A percentile compares a stretch with the other conserved stretches of the same genome.
These are phyloP conservation scores for Minunthozetes semirufus DNA, from an alignment of 2,888 invertebrate genomes.

Conservation along the genomic window DNA sequence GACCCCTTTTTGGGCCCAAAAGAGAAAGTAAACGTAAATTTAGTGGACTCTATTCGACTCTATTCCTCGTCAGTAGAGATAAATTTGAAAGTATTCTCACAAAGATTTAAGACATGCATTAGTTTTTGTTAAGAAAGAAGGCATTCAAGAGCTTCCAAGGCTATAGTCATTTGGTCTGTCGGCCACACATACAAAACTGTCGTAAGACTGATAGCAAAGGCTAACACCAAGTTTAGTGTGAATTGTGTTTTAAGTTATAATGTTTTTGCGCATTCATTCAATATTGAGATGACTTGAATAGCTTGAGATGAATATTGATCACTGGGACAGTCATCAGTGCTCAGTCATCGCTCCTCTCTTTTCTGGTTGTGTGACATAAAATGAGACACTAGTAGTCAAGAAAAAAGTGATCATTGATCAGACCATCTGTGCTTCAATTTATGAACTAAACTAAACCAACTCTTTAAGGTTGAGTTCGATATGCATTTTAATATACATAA, in stretches of 20 bases:
- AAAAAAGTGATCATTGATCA: constrained; percentile 1
- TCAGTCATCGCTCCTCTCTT: constrained; percentile 1
- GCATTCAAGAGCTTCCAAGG: neutral
- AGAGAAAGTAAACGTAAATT: constrained; percentile 19
- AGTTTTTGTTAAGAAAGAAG: neutral
- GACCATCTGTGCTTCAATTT: constrained; percentile 13
- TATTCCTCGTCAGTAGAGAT: neutral
- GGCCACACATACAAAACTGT: neutral
- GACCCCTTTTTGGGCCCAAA: constrained; percentile 1
- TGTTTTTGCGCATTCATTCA: constrained; percentile 18
- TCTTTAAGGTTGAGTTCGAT: constrained; percentile 3
- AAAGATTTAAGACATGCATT: neutral
- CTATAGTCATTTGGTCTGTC: neutral
- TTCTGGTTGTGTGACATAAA: constrained; percentile 10
- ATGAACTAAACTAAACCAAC: constrained; percentile 15
- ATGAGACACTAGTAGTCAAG: neutral
- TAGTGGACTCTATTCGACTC: neutral
- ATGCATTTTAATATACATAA: constrained; percentile 26
- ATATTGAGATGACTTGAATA: constrained; percentile 17
- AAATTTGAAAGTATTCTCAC: neutral
- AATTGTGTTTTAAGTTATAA: neutral
- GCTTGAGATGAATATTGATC: constrained; percentile 26
- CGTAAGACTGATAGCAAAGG: neutral
- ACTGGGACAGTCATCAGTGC: neutral
- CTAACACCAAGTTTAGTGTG: neutral